phyloP scores from a whole-genome alignment of 1,140 invertebrate genomes.

The Trialeurodes vaporariorum region DNA sequence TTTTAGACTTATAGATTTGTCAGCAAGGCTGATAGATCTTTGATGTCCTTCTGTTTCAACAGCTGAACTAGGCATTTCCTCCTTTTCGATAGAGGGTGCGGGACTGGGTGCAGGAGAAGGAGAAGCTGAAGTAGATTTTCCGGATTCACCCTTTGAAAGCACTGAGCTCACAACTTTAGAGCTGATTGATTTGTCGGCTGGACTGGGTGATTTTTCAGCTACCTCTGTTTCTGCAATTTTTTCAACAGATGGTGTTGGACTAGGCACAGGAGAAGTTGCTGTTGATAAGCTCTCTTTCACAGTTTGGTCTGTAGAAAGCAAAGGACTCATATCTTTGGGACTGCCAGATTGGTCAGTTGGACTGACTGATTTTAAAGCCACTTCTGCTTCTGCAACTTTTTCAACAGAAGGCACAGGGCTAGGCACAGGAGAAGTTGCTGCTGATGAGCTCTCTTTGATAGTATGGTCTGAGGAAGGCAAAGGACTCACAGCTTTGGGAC shows the following conservation, averaged over 20 bases:
- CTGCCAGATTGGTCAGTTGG: not conserved
- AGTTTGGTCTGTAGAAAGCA: constrained; percentile 12
- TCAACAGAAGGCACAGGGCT: constrained; percentile 8
- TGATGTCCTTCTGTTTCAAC: too few relatives aligned
- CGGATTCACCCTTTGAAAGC: not conserved
- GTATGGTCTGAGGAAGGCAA: not conserved
- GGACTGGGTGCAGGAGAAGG: too few relatives aligned
- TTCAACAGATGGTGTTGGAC: not conserved
- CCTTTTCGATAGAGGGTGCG: not conserved
- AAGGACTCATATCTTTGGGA: constrained; percentile 5
- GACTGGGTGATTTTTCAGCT: too few relatives aligned
- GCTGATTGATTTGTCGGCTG: too few relatives aligned
- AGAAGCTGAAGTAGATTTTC: not conserved
- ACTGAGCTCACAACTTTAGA: not conserved
- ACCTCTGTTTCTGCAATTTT: too few relatives aligned
- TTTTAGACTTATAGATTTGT: not conserved
- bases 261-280: not conserved
- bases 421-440: not conserved
- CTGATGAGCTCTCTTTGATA: not conserved
- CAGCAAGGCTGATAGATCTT: too few relatives aligned
- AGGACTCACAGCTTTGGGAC: not conserved
- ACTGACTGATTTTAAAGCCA: not conserved
- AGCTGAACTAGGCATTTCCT: not conserved
- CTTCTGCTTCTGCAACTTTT: not conserved
- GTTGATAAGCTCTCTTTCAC: constrained; percentile 4